Evolutionary conservation across 2,113 vertebrate species (phyloP).

Genomic region (Dicrurus megarhynchus): DNA sequence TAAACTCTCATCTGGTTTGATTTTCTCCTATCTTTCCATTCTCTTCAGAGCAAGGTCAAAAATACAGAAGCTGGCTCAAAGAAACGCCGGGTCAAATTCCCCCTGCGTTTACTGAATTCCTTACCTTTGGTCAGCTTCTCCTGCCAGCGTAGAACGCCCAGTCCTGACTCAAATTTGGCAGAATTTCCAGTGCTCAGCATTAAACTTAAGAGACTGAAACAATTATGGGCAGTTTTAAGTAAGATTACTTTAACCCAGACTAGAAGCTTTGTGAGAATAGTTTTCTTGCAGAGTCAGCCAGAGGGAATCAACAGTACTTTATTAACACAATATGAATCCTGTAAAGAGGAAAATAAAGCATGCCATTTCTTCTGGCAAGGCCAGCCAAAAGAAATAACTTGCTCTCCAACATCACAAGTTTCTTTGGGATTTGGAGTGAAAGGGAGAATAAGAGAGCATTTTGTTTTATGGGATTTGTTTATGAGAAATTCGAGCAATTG

Average conservation of each 20-base stretch:
- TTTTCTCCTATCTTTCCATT: neutral
- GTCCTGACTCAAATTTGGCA: neutral
- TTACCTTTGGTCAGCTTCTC: constrained; percentile 23
- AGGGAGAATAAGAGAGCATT: neutral
- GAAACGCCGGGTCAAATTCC: neutral
- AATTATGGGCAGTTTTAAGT: constrained; percentile 41
- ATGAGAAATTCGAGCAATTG: neutral
- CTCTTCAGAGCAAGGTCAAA: neutral
- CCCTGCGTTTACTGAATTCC: neutral
- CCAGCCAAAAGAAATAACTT: constrained; percentile 47
- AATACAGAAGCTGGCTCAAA: constrained; percentile 42
- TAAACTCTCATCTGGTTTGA: neutral
- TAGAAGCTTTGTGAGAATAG: constrained; percentile 6
- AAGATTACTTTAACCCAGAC: constrained; percentile 38
- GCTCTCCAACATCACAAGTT: constrained; percentile 23
- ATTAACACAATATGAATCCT: constrained; percentile 64
- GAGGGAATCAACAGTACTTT: constrained; percentile 41
- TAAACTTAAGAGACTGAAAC: constrained; percentile 26
- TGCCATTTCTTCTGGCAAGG: neutral
- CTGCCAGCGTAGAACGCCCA: neutral
- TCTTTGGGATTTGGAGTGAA: constrained; percentile 5
- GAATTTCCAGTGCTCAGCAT: neutral
- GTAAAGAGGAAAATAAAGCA: constrained; percentile 54
- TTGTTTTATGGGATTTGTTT: neutral
- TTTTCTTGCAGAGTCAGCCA: constrained; percentile 51